Evolutionary conservation across 2,797 vertebrate species (phyloP).

Genomic region (Scomberomorus guttatus): DNA sequence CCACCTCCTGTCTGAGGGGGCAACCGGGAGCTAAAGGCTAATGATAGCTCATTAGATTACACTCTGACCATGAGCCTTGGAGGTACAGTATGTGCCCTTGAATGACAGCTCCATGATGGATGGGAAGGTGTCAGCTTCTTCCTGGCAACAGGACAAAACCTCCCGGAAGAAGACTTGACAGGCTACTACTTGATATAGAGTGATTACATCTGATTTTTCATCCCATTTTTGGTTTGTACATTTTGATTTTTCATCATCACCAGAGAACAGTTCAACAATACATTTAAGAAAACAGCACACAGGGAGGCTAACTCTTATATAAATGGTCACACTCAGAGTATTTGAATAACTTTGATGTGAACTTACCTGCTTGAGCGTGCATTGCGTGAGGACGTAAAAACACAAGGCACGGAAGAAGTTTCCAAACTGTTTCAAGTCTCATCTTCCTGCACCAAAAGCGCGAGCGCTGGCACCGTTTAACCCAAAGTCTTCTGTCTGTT

Average conservation of each 20-base stretch:
- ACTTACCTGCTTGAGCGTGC: slow-evolving; percentile 68
- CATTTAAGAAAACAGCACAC: neutral
- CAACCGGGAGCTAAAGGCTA: neutral
- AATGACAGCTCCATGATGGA: slow-evolving; percentile 37
- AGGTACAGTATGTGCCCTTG: slow-evolving; percentile 28
- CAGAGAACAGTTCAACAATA: neutral
- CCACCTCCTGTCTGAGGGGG: slow-evolving; percentile 9
- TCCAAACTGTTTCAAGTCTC: slow-evolving; percentile 38
- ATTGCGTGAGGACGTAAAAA: slow-evolving; percentile 35
- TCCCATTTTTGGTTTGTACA: neutral
- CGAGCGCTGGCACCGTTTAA: slow-evolving; percentile 10
- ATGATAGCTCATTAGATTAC: slow-evolving; percentile 7
- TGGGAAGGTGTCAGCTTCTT: slow-evolving; percentile 21
- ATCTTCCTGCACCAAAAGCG: slow-evolving; percentile 52
- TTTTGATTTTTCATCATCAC: neutral
- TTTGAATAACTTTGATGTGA: neutral
- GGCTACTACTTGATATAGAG: neutral
- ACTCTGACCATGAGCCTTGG: slow-evolving; percentile 4
- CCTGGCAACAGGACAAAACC: slow-evolving; percentile 18
- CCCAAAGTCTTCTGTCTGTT: neutral
- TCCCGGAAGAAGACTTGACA: neutral
- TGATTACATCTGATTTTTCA: neutral
- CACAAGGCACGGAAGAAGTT: slow-evolving; percentile 51
- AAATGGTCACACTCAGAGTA: no score
- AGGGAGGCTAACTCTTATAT: neutral